Percentiles rank a stretch among this genome's conserved stretches.
Evolutionary conservation across 2,113 vertebrate genomes (phyloP).

Genomic region (Oryzias melastigma): DNA sequence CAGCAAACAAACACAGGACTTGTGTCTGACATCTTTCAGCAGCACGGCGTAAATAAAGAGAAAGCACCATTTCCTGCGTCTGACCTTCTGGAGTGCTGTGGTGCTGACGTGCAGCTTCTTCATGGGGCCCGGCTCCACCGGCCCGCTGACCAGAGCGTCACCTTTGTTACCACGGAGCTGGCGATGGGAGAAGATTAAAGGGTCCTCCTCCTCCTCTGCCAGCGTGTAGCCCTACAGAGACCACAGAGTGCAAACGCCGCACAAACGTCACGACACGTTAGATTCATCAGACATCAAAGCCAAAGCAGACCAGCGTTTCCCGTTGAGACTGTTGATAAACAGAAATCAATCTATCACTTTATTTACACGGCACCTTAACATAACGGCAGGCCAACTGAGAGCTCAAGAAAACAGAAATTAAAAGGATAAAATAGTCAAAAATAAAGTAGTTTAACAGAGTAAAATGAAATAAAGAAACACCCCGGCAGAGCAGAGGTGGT

Average conservation of each 20-base stretch:
- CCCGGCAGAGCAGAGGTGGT: too few relatives aligned
- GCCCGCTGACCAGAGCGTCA: slow-evolving; percentile 85
- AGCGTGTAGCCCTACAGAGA: slow-evolving; percentile 90
- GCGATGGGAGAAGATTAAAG: slow-evolving; percentile 93
- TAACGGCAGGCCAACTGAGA: background rate
- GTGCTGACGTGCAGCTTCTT: slow-evolving; percentile 98
- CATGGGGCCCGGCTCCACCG: slow-evolving; percentile 94
- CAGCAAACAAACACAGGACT: slow-evolving; percentile 20
- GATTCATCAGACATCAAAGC: background rate
- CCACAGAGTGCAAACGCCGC: slow-evolving; percentile 28
- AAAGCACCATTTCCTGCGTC: background rate
- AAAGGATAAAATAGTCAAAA: too few relatives aligned
- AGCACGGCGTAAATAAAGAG: background rate
- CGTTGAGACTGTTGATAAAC: slow-evolving; percentile 47
- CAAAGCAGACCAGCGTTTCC: slow-evolving; percentile 35
- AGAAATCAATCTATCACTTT: slow-evolving; percentile 13
- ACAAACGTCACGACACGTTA: slow-evolving; percentile 47
- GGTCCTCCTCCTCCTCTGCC: slow-evolving; percentile 96
- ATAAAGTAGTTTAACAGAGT: too few relatives aligned
- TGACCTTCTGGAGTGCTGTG: slow-evolving; percentile 95
- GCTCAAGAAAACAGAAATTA: too few relatives aligned
- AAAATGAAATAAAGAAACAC: too few relatives aligned
- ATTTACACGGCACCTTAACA: slow-evolving; percentile 7
- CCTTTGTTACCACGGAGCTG: slow-evolving; percentile 86
- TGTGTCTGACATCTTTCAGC: slow-evolving; percentile 1